Conservation (phyloP, 1,140 invertebrate genomes). For the Lordiphosa mommai region DNA sequence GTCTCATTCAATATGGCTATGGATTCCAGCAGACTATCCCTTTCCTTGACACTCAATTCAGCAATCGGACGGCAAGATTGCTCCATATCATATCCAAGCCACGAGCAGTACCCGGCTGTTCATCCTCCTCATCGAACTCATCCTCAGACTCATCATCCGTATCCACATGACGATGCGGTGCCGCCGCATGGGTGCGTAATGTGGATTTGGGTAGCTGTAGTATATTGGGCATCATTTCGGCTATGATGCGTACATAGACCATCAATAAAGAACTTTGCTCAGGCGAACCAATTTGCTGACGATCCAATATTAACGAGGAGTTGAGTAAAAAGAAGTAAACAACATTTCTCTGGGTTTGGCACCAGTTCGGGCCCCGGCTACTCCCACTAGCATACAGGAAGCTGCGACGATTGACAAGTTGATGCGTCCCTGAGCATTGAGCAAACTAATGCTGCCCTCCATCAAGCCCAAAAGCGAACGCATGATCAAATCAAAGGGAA, state of each 20-base stretch:
- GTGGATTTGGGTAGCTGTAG: constrained; percentile 68
- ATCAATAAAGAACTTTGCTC: constrained; percentile 45
- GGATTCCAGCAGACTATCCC: constrained; percentile 80
- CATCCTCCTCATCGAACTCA: constrained; percentile 80
- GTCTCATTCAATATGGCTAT: constrained; percentile 85
- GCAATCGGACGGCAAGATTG: constrained; percentile 48
- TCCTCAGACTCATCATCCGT: constrained; percentile 80
- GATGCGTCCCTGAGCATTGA: constrained; percentile 4
- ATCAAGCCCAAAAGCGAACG: constrained; percentile 32
- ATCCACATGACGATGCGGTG: constrained; percentile 80
- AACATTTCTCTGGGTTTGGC: constrained; percentile 18
- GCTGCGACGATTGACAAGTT: constrained; percentile 8
- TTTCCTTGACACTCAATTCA: constrained; percentile 78
- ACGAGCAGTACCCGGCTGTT: constrained; percentile 55
- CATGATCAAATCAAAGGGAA: constrained; percentile 81
- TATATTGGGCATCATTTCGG: constrained; percentile 80
- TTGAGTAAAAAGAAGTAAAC: constrained; percentile 81
- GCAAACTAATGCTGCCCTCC: constrained; percentile 5
- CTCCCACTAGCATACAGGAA: constrained; percentile 18
- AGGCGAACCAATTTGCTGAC: constrained; percentile 82
- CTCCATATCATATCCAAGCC: constrained; percentile 53
- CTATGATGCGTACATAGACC: constrained; percentile 68
- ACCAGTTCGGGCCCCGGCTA: not conserved
- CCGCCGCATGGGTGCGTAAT: constrained; percentile 37
- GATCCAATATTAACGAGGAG: constrained; percentile 85